Base-by-base conservation (phyloP, 2,113 vertebrate species). In the Rhinoderma darwinii region DNA sequence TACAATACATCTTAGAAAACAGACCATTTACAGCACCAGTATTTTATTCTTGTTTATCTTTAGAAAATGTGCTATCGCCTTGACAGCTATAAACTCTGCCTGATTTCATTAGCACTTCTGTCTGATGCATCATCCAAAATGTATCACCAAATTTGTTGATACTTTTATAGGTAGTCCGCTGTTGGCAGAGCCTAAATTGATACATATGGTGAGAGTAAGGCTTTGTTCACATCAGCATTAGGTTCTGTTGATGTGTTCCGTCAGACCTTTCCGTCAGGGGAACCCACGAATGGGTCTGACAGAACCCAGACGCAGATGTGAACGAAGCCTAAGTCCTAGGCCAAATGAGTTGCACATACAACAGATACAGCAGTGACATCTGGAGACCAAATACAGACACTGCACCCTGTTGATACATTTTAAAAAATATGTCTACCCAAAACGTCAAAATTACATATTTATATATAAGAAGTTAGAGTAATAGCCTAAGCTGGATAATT, bases 181-280 rank as follows among this genome's bases (percentile, higher is more conserved):
- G 17, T n/a, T 74, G 37, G 37, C 39, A 43, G 39, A 43, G 4
- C 25, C 39, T n/a, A 22, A 25, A 25, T 3, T 1, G 72, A 39
- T 74, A 20, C 39, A 74, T 43, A 74, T 74, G 22, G 72, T 43
- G 72, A 74, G 22, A 32, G 27, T 66, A 66, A n/a, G n/a, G n/a
- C n/a, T n/a, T n/a, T n/a, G n/a, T n/a, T n/a, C n/a, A n/a, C n/a
- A n/a, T n/a, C n/a, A n/a, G n/a, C n/a, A n/a, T n/a, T n/a, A n/a
- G n/a, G n/a, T n/a, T n/a, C n/a, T n/a, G n/a, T n/a, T n/a, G n/a
- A n/a, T n/a, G n/a, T n/a, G n/a, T n/a, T n/a, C n/a, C n/a, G n/a
- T n/a, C n/a, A n/a, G n/a, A n/a, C n/a, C n/a, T n/a, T n/a, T n/a
- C n/a, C n/a, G n/a, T n/a, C n/a, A n/a, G n/a, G n/a, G n/a, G n/a